Conservation (phyloP, 2,113 vertebrate genomes). For the Pangasianodon gigas region DNA sequence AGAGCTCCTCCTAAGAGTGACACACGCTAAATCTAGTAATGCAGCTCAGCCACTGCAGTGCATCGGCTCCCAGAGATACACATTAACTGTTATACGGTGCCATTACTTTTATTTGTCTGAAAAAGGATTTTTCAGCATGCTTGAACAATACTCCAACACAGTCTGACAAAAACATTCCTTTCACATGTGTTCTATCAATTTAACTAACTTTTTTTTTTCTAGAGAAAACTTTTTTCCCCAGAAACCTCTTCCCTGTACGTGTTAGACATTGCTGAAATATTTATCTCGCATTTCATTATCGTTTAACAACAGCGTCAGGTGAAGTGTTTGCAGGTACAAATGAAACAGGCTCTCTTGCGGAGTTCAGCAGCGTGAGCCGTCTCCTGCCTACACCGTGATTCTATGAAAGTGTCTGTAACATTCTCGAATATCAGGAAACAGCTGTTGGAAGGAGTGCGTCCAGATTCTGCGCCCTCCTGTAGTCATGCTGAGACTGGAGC, state of each 20-base stretch:
- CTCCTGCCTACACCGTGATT: slow-evolving; percentile 1
- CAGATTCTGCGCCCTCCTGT: neutral
- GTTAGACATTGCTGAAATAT: neutral
- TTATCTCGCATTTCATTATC: neutral
- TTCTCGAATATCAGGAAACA: neutral
- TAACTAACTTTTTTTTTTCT: neutral
- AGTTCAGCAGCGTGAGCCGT: too few relatives aligned
- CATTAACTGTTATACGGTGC: neutral
- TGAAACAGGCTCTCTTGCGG: neutral
- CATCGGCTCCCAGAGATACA: neutral
- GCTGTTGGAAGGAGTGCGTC: neutral
- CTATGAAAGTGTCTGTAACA: neutral
- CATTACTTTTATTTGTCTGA: neutral
- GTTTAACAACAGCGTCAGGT: neutral
- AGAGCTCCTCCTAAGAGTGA: neutral
- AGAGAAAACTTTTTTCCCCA: neutral
- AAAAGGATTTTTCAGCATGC: neutral
- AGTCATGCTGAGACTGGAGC: neutral
- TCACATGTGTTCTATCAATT: neutral
- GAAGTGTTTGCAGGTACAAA: neutral
- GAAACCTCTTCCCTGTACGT: neutral
- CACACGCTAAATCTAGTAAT: neutral
- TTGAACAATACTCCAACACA: neutral
- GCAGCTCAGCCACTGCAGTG: neutral
- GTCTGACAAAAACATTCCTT: neutral